These are phyloP conservation scores for Acrocera orbiculus DNA, from an alignment of 2,888 invertebrate species.

Conservation along the genomic window DNA sequence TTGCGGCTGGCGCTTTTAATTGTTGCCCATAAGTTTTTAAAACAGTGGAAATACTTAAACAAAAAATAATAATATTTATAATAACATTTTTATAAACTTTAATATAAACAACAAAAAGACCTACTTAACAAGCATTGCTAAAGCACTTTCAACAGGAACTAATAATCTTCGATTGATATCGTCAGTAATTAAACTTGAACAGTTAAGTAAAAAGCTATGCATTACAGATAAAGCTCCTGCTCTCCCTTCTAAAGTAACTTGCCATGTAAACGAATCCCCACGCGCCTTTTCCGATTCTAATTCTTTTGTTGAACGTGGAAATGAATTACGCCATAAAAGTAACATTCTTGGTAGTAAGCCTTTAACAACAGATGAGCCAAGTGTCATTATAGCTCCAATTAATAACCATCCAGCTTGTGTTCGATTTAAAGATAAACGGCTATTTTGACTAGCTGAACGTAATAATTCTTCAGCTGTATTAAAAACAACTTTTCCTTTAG, in stretches of 20 bases:
- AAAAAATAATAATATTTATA: neutral
- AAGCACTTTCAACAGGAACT: constrained; percentile 84
- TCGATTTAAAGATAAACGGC: constrained; percentile 79
- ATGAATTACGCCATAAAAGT: constrained; percentile 91
- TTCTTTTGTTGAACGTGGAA: constrained; percentile 91
- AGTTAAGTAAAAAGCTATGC: constrained; percentile 81
- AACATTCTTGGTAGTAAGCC: constrained; percentile 85
- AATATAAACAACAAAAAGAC: constrained; percentile 15
- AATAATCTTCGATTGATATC: constrained; percentile 79
- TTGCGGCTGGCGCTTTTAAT: constrained; percentile 83
- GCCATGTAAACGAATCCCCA: constrained; percentile 98
- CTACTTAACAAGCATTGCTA: constrained; percentile 88
- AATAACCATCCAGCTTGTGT: constrained; percentile 97
- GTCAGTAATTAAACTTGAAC: constrained; percentile 77
- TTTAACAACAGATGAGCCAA: constrained; percentile 84
- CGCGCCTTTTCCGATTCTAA: constrained; percentile 91
- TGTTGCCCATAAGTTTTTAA: constrained; percentile 80
- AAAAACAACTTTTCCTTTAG: constrained; percentile 92
- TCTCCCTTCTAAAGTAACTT: constrained; percentile 87
- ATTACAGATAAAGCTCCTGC: constrained; percentile 93
- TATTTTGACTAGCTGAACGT: constrained; percentile 91
- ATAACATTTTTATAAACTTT: neutral
- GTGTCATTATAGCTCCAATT: constrained; percentile 89
- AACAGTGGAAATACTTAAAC: constrained; percentile 57
- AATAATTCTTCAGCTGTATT: constrained; percentile 92